Evolutionary conservation across 1,140 invertebrate genomes (phyloP), one percentile per base, ranked within the genome.

Genomic region (Anoplophora glabripennis): DNA sequence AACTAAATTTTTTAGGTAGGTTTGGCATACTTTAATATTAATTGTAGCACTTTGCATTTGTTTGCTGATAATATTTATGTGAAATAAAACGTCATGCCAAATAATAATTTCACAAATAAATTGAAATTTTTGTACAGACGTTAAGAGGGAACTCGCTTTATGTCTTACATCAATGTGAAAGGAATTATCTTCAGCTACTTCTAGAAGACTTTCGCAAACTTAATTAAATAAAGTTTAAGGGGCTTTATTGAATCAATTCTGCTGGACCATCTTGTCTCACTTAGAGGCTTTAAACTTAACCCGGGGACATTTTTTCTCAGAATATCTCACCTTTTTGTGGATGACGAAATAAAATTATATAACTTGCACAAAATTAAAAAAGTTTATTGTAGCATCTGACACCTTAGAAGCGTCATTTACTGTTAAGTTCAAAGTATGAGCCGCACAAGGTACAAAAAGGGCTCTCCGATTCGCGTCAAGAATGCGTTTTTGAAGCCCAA

Each of bases 351-450:
- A 47, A 64, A 62, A 37, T 1, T 38, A 37, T 63, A 65, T 18
- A 67, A 18, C 34, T 60, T 62, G 60, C 11, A 65, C 12, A 48
- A 57, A n/a, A 48, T 35, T 55, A 53, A 65, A 67, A 41, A 63
- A 67, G n/a, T 17, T 36, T 33, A 48, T 17, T 38, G 47, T 37
- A 57, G 44, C 46, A 34, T 37, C 10, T 48, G 18, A 59, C 38
- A 28, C 38, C 18, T 63, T 61, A 46, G 55, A 61, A 28, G 60
- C 64, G 47, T 66, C 66, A 47, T 62, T 53, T 36, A 68, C 44
- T 12, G 64, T 49, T 33, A 68, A 53, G 64, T 72, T 72, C 33
- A 70, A 57, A 15, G 33, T 63, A 59, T 72, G 64, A 18, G 53
- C 53, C 18, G 37, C 54, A 56, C 72, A 73, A 14, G 64, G 63